Percentiles rank a stretch among this genome's conserved stretches.
These are phyloP conservation scores for Cephonodes hylas DNA, from an alignment of 2,888 invertebrate genomes.

Conservation along the genomic window DNA sequence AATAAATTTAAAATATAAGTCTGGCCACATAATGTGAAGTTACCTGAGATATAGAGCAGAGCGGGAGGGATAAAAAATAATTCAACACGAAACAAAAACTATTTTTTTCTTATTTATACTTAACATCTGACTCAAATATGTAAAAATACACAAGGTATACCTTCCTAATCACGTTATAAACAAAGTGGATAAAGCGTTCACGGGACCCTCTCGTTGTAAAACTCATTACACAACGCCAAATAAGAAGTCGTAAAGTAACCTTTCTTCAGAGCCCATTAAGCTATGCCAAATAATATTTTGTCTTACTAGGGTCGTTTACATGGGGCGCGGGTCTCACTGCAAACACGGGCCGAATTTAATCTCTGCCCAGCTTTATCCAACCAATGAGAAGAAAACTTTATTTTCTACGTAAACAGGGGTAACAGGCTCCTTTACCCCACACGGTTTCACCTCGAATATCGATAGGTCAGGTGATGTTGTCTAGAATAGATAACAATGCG, in stretches of 20 bases:
- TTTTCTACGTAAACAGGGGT: constrained; percentile 75
- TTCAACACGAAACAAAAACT: too few relatives aligned
- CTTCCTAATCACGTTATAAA: constrained; percentile 51
- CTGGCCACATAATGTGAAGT: too few relatives aligned
- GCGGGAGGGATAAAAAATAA: too few relatives aligned
- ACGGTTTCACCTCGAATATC: constrained; percentile 55
- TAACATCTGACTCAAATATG: neutral
- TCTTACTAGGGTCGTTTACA: constrained; percentile 69
- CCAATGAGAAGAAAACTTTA: constrained; percentile 76
- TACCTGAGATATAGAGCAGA: too few relatives aligned
- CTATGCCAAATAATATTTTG: constrained; percentile 77
- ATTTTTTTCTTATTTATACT: neutral
- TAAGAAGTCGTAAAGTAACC: constrained; percentile 75
- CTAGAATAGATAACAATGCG: constrained; percentile 60
- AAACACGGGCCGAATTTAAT: constrained; percentile 75
- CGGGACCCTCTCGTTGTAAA: constrained; percentile 61
- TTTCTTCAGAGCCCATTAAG: constrained; percentile 70
- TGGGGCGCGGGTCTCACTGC: constrained; percentile 57
- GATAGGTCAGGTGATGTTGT: constrained; percentile 60
- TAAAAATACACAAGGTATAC: constrained; percentile 17
- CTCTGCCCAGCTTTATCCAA: constrained; percentile 65
- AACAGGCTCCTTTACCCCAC: constrained; percentile 64
- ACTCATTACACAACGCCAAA: constrained; percentile 75
- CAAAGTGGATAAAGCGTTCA: constrained; percentile 50
- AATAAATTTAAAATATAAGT: too few relatives aligned